Evolutionary conservation across 2,113 vertebrate genomes (phyloP), one percentile per base, ranked within the genome.

Genomic region (Sceloporus undulatus): DNA sequence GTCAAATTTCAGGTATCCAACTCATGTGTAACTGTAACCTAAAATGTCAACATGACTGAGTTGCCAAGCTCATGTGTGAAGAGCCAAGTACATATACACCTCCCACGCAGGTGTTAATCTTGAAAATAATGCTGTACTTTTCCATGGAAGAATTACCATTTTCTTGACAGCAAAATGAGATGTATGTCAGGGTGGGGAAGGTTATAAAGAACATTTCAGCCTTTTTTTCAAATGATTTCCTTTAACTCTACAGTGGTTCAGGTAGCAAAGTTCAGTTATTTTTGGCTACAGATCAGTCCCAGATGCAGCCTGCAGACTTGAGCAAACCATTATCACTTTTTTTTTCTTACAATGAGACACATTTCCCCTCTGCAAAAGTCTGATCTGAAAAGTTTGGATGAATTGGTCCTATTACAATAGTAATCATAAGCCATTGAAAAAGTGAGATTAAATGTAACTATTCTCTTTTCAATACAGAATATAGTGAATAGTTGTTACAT

Each of bases 391-490:
- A 92, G 83, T 94, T 94, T 89, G 84, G 82, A 88, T 88, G 91
- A 91, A 91, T 88, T 87, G 52, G 85, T 68, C 70, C 93, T 89
- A 94, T 93, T 76, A 92, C 87, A 94, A 89, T 93, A 94, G 92
- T 93, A 94, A 95, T 92, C 92, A 91, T 86, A 93, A 92, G 85
- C 85, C 92, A 92, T 80, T 91, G 86, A 92, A 85, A 73, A 93
- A 94, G 91, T 81, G 87, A 87, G 90, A 92, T 89, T 93, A 93
- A 95, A 91, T n/a, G 90, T 80, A 94, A 92, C 89, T 90, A 84
- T 94, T 92, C 90, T 91, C 90, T 93, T 82, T 91, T 93, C 93
- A 89, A 83, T 71, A 78, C 82, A 86, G 85, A 66, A 91, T 79
- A 65, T 9, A 0, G 27, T 92, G 88, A 95, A 92, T 88, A 81